phyloP scores from a whole-genome alignment of 2,888 invertebrate genomes.

The Orthosia cruda region DNA sequence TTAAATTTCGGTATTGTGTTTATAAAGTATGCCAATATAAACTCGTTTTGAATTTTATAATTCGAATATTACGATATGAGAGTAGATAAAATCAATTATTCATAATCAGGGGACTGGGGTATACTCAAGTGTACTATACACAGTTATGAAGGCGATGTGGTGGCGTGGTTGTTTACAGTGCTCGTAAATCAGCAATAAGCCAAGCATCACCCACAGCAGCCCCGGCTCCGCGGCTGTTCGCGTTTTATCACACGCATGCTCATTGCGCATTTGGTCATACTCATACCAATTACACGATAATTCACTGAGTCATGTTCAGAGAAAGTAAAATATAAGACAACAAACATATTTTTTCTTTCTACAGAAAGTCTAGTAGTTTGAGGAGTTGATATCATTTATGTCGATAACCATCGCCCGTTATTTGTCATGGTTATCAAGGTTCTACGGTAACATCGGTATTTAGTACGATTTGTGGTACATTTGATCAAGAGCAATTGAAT shows the following conservation, averaged over 20 bases:
- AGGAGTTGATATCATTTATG: constrained; percentile 20
- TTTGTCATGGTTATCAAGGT: constrained; percentile 20
- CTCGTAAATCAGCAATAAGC: constrained; percentile 78
- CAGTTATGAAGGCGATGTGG: constrained; percentile 58
- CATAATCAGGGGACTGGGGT: constrained; percentile 59
- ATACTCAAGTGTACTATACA: constrained; percentile 28
- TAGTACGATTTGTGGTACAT: constrained; percentile 2
- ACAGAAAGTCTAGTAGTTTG: constrained; percentile 23
- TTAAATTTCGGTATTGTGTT: too few relatives aligned
- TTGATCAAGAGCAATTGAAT: not conserved
- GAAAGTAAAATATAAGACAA: constrained; percentile 49
- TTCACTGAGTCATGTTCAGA: constrained; percentile 69
- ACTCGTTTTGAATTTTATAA: too few relatives aligned
- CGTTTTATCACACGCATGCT: constrained; percentile 73
- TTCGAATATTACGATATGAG: too few relatives aligned
- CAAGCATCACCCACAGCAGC: constrained; percentile 68
- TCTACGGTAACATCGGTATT: not conserved
- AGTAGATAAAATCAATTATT: constrained; percentile 51
- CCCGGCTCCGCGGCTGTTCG: constrained; percentile 64
- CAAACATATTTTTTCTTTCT: constrained; percentile 1
- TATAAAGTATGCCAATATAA: too few relatives aligned
- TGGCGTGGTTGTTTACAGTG: constrained; percentile 75
- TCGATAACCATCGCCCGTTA: constrained; percentile 22
- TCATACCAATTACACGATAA: constrained; percentile 47
- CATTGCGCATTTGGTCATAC: constrained; percentile 59